Evolutionary conservation across 2,113 vertebrate genomes (phyloP).

Genomic region (Vombatus ursinus): DNA sequence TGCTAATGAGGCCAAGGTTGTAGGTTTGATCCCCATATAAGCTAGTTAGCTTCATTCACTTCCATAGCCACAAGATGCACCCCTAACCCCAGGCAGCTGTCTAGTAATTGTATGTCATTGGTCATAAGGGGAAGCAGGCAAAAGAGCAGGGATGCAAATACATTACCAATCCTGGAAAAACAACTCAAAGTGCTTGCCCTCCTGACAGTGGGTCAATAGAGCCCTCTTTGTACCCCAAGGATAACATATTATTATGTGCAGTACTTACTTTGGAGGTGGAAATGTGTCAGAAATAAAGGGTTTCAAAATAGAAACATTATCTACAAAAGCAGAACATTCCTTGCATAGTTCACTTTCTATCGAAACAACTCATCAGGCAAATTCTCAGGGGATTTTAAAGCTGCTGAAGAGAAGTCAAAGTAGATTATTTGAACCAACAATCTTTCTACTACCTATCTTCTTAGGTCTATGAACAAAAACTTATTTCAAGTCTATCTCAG

Average conservation of each 20-base stretch:
- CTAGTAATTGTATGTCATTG: constrained; percentile 24
- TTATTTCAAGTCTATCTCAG: not conserved
- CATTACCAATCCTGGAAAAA: not conserved
- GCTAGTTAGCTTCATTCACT: not conserved
- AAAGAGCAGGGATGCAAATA: not conserved
- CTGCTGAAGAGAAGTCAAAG: constrained; percentile 42
- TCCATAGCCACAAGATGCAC: not conserved
- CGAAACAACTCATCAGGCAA: constrained; percentile 56
- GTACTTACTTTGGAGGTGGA: not conserved
- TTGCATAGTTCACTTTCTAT: constrained; percentile 54
- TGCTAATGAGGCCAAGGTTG: not conserved
- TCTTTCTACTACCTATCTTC: not conserved
- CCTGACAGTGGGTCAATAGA: not conserved
- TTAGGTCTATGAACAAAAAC: constrained; percentile 3
- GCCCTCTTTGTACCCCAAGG: not conserved
- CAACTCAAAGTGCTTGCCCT: constrained; percentile 27
- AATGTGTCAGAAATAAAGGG: constrained; percentile 25
- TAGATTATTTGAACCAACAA: constrained; percentile 55
- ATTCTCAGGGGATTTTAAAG: constrained; percentile 46
- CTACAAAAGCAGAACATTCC: constrained; percentile 24
- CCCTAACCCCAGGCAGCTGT: constrained; percentile 18
- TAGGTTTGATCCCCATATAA: not conserved
- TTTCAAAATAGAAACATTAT: constrained; percentile 36
- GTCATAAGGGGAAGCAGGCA: not conserved
- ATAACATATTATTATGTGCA: not conserved